Evolutionary conservation across 2,888 invertebrate genomes (phyloP).

Genomic region (Brachylomia viminalis): DNA sequence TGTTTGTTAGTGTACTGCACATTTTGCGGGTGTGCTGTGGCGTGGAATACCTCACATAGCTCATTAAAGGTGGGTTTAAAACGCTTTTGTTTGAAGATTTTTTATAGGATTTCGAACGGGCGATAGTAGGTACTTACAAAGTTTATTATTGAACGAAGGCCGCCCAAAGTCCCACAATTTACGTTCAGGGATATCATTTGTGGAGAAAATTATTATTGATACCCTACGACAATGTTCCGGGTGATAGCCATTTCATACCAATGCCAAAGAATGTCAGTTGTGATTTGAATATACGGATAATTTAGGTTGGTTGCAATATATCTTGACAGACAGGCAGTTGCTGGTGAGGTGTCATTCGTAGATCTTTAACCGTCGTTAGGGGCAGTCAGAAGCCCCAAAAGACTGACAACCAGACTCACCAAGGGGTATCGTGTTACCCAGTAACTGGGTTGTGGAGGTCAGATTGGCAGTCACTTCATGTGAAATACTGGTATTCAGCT

Average conservation of each 20-base stretch:
- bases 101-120: conserved; percentile 10
- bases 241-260: neutral
- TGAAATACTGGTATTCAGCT: neutral
- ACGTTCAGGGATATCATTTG: neutral
- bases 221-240: neutral
- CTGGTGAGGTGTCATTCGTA: neutral
- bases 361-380: neutral
- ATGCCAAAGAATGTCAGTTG: neutral
- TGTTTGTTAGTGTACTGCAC: conserved; percentile 57
- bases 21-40: conserved; percentile 34
- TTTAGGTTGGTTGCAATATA: neutral
- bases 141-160: neutral
- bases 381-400: too few species aligned
- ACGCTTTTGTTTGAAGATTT: conserved; percentile 31
- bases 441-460: neutral
- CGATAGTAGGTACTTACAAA: neutral
- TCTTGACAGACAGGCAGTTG: neutral
- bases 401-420: neutral
- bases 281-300: neutral
- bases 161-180: neutral
- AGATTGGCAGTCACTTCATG: too few species aligned
- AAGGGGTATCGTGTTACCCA: neutral
- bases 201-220: neutral
- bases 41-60: conserved; percentile 22
- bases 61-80: conserved; percentile 4